Percentiles rank a stretch among this genome's conserved stretches.
Evolutionary conservation across 2,888 invertebrate genomes (phyloP).

Genomic region (Leptinotarsa tumamoca): DNA sequence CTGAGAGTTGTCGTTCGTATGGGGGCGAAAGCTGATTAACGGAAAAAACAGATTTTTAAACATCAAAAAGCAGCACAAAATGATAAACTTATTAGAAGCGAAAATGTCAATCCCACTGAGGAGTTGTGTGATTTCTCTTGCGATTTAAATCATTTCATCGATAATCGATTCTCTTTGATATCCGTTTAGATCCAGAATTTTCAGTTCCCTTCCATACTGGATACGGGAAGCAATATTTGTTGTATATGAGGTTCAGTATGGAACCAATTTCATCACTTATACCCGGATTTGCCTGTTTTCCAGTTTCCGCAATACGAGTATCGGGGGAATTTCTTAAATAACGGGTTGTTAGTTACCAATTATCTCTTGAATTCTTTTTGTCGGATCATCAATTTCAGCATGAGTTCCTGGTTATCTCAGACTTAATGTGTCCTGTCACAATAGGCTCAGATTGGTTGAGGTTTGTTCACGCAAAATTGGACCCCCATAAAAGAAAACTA

Average conservation of each 20-base stretch:
- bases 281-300: not conserved
- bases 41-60: not conserved
- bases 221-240: not conserved
- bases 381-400: not conserved
- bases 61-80: not conserved
- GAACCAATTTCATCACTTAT: not conserved
- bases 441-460: not conserved
- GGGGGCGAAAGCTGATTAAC: too few relatives aligned
- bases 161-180: not conserved
- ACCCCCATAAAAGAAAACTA: not conserved
- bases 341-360: not conserved
- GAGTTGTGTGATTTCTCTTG: not conserved
- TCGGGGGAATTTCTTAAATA: not conserved
- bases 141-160: not conserved
- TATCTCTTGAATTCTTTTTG: not conserved
- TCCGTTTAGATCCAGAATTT: not conserved
- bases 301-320: conserved; percentile 1
- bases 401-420: not conserved
- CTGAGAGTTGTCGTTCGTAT: too few relatives aligned
- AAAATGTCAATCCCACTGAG: not conserved
- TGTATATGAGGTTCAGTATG: not conserved
- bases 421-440: not conserved
- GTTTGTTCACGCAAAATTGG: not conserved
- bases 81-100: not conserved
- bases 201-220: not conserved